Evolutionary conservation across 35 echinoderm and acorn worm species (phyloP), one percentile per base, ranked within the genome.

Genomic region (Patiria miniata): DNA sequence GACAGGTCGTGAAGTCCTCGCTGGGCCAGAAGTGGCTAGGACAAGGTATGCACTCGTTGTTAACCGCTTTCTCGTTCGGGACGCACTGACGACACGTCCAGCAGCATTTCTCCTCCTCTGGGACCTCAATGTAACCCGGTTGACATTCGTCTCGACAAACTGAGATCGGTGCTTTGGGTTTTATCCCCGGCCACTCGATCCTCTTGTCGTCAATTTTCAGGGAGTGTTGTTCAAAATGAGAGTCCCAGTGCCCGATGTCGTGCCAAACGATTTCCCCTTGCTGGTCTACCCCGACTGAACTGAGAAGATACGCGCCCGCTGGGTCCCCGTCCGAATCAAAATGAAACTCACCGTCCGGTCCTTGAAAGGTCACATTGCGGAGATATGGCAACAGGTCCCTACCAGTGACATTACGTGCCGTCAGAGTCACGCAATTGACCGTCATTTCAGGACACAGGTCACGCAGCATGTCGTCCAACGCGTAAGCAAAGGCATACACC

Each of bases 401-500:
- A 37, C 68, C 76, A 19, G 26, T 84, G 53, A 84, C 15, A 39
- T 84, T 60, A 22, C 54, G 52, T 57, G 19, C 39, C 26, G 21
- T 6, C 53, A 84, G 12, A 38, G 30, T 7, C 2, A 10, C 9
- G 7, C 22, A 73, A 0, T 73, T 23, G 10, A 32, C 29, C 8
- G 29, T 73, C 65, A 73, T 52, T 82, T 39, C 19, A 6, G 34
- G 68, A 51, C 86, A 87, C 7, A 12, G 21, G 53, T 54, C 18
- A 58, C 22, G 53, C 44, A 60, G 22, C 28, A 61, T 17, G 57
- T 36, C n/a, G 42, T 87, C 39, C 19, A 87, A 52, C 18, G 68
- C 86, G 52, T 87, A 37, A 18, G 86, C 86, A 53, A 87, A 57
- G 2, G 86, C 44, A 77, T 87, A 87, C 2, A 87, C 86, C 8